phyloP scores from a whole-genome alignment of 2,888 invertebrate genomes.

The Sabatieria punctata region DNA sequence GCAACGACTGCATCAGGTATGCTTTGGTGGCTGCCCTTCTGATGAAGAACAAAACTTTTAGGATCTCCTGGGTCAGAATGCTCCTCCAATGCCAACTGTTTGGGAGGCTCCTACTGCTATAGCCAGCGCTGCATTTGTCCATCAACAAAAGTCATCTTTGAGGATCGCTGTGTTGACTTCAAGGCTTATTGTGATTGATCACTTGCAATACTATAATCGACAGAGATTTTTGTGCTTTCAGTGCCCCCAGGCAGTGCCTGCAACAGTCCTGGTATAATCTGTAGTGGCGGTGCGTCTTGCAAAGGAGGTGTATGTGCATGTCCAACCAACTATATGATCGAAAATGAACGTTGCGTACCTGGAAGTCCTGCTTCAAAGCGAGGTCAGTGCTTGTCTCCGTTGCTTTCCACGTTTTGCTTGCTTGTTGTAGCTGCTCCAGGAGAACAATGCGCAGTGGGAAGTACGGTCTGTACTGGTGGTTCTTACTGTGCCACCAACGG shows the following conservation, averaged over 20 bases:
- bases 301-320: slow-evolving; percentile 18
- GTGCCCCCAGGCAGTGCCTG: slow-evolving; percentile 8
- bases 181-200: neutral
- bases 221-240: neutral
- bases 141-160: neutral
- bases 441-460: neutral
- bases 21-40: too few species aligned
- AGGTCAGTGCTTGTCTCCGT: neutral
- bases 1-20: too few species aligned
- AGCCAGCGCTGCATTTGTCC: slow-evolving; percentile 4
- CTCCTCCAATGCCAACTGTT: neutral
- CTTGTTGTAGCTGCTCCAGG: neutral
- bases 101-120: slow-evolving; percentile 5
- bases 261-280: slow-evolving; percentile 8
- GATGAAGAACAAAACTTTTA: neutral
- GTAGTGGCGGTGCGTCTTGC: slow-evolving; percentile 19
- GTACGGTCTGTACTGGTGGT: neutral
- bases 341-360: slow-evolving; percentile 8
- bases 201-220: neutral
- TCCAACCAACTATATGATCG: slow-evolving; percentile 11
- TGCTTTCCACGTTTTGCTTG: neutral
- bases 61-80: slow-evolving; percentile 4
- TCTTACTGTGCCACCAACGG: slow-evolving; percentile 1
- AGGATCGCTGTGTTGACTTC: slow-evolving; percentile 1
- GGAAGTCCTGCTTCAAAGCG: neutral